Percentiles rank a stretch among this genome's conserved stretches.
Evolutionary conservation across 2,888 invertebrate genomes (phyloP).

Genomic region (Agapostemon virescens): DNA sequence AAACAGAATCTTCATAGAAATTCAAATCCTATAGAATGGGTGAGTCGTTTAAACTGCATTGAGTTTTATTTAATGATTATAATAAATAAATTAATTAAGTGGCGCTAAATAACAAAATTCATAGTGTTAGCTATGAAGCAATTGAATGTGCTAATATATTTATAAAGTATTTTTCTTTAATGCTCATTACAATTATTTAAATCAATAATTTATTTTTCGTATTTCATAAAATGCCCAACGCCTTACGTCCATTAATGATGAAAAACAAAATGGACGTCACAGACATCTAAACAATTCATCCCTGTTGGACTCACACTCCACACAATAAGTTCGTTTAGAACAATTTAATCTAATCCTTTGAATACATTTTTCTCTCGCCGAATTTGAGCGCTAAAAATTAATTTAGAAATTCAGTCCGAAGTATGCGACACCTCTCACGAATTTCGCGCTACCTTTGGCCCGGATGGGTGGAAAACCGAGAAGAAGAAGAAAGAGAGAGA

Average conservation of each 20-base stretch:
- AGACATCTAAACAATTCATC: not conserved
- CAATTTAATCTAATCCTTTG: not conserved
- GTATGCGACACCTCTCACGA: conserved; percentile 2
- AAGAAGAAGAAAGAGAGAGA: not conserved
- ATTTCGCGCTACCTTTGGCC: not conserved
- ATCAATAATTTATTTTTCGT: not conserved
- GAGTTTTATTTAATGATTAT: not conserved
- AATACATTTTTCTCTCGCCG: not conserved
- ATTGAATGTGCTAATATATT: too few species aligned
- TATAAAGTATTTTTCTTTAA: not conserved
- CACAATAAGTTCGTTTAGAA: not conserved
- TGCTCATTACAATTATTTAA: not conserved
- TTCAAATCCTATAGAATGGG: not conserved
- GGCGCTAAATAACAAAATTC: too few species aligned
- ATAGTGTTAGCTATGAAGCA: too few species aligned
- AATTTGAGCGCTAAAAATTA: not conserved
- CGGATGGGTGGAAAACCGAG: not conserved
- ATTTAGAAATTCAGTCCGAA: not conserved
- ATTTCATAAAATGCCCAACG: not conserved
- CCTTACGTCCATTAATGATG: not conserved
- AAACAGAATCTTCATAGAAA: not conserved
- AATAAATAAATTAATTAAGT: not conserved
- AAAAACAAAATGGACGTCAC: not conserved
- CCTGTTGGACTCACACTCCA: not conserved
- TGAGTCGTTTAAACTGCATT: not conserved